Base-by-base conservation (phyloP, 2,797 vertebrate genomes). In the Hephaestus fuliginosus region DNA sequence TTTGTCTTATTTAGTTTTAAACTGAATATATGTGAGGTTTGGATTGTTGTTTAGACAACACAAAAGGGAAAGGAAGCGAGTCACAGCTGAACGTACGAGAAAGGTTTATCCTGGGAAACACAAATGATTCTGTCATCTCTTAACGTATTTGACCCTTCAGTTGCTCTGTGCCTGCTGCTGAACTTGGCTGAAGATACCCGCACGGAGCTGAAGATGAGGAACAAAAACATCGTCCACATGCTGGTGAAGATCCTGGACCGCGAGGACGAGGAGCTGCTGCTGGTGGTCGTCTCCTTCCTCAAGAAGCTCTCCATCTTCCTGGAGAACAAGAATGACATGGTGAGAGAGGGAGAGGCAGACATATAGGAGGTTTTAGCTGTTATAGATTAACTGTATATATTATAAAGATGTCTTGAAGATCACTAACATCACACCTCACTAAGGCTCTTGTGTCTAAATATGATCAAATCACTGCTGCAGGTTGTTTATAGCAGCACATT, bases 251-350 rank as follows among this genome's bases (percentile, higher is more conserved):
- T 97, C 0, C 92, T 98, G 81, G 96, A 98, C 41, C 91, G 98
- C 17, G 96, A 98, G 44, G 97, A 98, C 56, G 94, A 96, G 80
- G 97, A 98, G 83, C 95, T 99, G 78, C 96, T 98, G 75, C 95
- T 98, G 89, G 93, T 98, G 11, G 97, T 96, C 1, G 96, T 98
- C 43, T 97, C 97, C 52, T 98, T 99, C 93, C 94, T 99, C 86
- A 98, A 99, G 95, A 99, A 99, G 85, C 97, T 98, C 87, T 98
- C 98, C 89, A 96, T 98, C 89, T 98, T 98, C 88, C 92, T 98
- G 94, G 97, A 99, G 93, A 99, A 98, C 93, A 98, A 99, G 93
- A 98, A 98, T 28, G 97, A 99, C 86, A 99, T 99, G 98, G 97
- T 98, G 94, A 96, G 93, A 28, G 2, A 30, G 17, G 5, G 11